These are phyloP conservation scores for Ochotona princeps DNA, from an alignment of 2,113 vertebrate genomes.

Conservation along the genomic window DNA sequence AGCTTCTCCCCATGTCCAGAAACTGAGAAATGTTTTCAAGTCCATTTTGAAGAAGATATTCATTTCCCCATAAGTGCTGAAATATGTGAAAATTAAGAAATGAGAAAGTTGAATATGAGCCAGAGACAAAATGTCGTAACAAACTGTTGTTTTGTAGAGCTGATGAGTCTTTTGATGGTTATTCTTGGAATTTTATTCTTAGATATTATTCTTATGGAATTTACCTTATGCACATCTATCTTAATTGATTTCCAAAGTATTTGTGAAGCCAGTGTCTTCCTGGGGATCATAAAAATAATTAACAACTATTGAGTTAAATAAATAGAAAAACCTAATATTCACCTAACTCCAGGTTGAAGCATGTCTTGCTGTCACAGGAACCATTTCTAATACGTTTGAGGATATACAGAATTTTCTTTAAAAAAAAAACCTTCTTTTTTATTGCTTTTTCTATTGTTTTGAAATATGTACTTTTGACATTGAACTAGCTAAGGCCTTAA, in stretches of 20 bases:
- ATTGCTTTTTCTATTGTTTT: neutral
- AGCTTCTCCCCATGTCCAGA: neutral
- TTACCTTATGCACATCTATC: constrained; percentile 39
- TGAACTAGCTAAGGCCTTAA: neutral
- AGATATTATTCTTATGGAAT: neutral
- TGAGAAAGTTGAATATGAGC: constrained; percentile 27
- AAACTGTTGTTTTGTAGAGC: neutral
- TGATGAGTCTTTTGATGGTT: neutral
- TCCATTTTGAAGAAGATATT: neutral
- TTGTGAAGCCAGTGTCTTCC: neutral
- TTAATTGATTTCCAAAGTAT: constrained; percentile 49
- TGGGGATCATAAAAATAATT: constrained; percentile 32
- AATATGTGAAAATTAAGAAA: constrained; percentile 24
- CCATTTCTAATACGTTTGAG: neutral
- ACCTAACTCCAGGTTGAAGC: constrained; percentile 25
- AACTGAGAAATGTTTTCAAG: neutral
- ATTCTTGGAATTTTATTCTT: neutral
- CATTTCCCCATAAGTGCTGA: neutral
- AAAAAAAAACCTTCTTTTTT: neutral
- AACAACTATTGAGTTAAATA: constrained; percentile 55
- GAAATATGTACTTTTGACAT: neutral
- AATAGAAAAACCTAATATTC: constrained; percentile 55
- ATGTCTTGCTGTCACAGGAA: constrained; percentile 38
- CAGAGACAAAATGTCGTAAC: neutral
- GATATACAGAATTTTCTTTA: neutral